Base-by-base conservation (phyloP, 1,140 invertebrate species). In the Hesperophylax magnus region DNA sequence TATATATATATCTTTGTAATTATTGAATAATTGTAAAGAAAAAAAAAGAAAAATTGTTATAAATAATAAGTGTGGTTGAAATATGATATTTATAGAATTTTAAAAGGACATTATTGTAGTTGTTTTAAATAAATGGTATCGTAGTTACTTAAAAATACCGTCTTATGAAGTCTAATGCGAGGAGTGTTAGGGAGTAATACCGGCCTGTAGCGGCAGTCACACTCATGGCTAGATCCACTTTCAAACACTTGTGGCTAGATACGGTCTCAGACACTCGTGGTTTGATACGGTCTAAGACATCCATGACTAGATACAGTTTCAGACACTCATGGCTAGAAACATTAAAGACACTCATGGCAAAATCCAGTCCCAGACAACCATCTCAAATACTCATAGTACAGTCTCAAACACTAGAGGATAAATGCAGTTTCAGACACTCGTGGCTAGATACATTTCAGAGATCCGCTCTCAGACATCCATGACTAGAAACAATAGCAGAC, bases 1-100 rank as follows among this genome's bases (percentile, higher is more conserved):
- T 79, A 80, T 78, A 77, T 77, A 79, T 83, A 80, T 84, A 84
- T 79, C 80, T 84, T 84, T 84, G 82, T 84, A 84, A 84, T 79
- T 84, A 84, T 84, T 84, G 82, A 84, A 81, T 84, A 84, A 84
- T 84, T 84, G 80, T 84, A 84, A 84, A 81, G 82, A 84, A 78
- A 81, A 80, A 78, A 81, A 78, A 80, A 81, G 52, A 83, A 80
- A 84, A 84, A 84, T 81, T 84, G 80, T 81, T 84, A 81, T 79
- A 79, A 82, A 77, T 84, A 84, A 84, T 84, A 84, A 84, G 82
- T 84, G 82, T 84, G 82, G 82, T 84, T 84, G 82, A 84, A 84
- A 80, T 84, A 84, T 84, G 78, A 84, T 84, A 84, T 81, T 84
- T 84, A 84, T 84, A 84, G 82, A 80, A 84, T 84, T 84, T 81